phyloP scores from a whole-genome alignment of 1,140 invertebrate genomes.

The Drosophila pachea region DNA sequence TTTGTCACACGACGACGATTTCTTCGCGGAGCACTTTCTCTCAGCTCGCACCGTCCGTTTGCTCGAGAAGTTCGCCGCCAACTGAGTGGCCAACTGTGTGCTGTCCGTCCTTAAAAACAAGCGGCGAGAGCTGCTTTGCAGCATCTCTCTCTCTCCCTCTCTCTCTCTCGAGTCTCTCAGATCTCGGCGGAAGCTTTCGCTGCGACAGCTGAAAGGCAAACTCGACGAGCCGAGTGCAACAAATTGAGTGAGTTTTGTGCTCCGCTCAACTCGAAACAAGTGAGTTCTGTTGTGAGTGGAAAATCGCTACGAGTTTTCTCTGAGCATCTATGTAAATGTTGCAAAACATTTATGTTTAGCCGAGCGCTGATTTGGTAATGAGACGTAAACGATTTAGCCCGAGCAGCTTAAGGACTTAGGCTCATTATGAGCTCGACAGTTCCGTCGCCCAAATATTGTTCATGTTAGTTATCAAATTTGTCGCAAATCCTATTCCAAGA shows the following conservation, averaged over 20 bases:
- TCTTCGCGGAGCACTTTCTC: conserved; percentile 1
- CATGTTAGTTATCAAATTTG: no score
- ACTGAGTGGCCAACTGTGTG: conserved; percentile 53
- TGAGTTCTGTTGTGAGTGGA: conserved; percentile 49
- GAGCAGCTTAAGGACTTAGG: conserved; percentile 15
- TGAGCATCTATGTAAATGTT: conserved; percentile 4
- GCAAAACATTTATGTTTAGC: neutral
- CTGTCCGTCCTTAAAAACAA: conserved; percentile 72
- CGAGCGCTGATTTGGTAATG: conserved; percentile 7
- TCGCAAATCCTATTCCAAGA: no score
- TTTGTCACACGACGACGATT: conserved; percentile 25
- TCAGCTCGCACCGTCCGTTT: conserved; percentile 48
- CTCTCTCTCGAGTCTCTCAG: conserved; percentile 45
- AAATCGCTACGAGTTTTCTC: no score
- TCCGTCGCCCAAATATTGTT: no score
- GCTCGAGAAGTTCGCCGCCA: conserved; percentile 65
- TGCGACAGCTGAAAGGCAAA: conserved; percentile 23
- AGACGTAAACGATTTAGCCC: conserved; percentile 11
- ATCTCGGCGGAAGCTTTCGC: conserved; percentile 45
- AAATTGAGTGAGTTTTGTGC: conserved; percentile 19
- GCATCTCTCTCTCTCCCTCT: no score
- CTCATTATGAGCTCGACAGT: conserved; percentile 5
- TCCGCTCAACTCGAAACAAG: neutral
- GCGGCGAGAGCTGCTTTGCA: conserved; percentile 55
- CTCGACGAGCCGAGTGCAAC: conserved; percentile 26